Evolutionary conservation across 2,888 invertebrate species (phyloP).

Genomic region (Lasioglossum marginatum): DNA sequence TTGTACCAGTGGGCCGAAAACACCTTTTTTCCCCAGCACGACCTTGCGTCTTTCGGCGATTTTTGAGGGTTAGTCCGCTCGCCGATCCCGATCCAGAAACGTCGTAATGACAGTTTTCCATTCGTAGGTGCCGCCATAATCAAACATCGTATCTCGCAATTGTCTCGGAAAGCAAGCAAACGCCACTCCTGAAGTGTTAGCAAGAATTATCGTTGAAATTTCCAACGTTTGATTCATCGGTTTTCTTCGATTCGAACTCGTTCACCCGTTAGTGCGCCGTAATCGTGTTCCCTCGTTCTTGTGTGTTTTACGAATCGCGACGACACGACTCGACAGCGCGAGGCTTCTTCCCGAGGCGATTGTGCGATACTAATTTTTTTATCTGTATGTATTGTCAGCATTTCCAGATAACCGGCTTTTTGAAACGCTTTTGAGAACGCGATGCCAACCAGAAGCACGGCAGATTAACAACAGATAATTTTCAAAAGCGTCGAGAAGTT

Average conservation of each 20-base stretch:
- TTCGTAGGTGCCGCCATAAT: background rate
- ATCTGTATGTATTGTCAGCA: background rate
- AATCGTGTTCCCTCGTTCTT: background rate
- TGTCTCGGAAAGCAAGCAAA: background rate
- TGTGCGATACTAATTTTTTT: background rate
- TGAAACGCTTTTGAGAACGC: background rate
- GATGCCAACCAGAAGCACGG: background rate
- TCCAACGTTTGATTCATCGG: background rate
- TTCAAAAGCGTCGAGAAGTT: background rate
- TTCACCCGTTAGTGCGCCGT: background rate
- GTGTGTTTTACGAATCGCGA: background rate
- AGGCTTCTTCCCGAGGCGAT: background rate
- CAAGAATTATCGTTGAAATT: background rate
- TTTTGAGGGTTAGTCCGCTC: background rate
- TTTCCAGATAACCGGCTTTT: background rate
- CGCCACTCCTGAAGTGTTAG: background rate
- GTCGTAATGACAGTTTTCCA: background rate
- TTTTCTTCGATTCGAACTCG: background rate
- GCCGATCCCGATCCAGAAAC: background rate
- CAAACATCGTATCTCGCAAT: background rate
- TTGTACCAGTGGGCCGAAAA: background rate
- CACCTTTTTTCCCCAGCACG: background rate
- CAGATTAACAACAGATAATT: background rate
- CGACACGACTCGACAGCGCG: background rate
- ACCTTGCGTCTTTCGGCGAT: background rate